These are phyloP conservation scores for Protomyctophum bolini DNA, from an alignment of 2,113 vertebrate species.

Conservation along the genomic window DNA sequence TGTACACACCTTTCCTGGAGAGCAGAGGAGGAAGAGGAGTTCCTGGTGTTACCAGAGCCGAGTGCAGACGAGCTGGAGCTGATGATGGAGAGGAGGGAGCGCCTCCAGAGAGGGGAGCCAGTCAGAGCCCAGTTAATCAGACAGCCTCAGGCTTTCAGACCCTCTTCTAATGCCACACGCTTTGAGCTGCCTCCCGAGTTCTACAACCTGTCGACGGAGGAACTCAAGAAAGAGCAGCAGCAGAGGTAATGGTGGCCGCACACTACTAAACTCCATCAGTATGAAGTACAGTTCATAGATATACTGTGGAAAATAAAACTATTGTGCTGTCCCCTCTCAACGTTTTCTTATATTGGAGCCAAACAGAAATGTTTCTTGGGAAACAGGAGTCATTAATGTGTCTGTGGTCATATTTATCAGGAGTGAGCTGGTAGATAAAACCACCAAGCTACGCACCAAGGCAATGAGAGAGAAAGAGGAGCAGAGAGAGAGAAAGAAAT, in stretches of 20 bases:
- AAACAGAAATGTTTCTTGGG: not conserved
- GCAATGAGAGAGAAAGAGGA: slow-evolving; percentile 94
- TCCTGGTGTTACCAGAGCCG: slow-evolving; percentile 83
- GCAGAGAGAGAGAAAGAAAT: slow-evolving; percentile 87
- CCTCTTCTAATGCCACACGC: slow-evolving; percentile 80
- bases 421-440: slow-evolving; percentile 86
- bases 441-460: slow-evolving; percentile 87
- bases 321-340: too few species aligned
- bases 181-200: slow-evolving; percentile 91
- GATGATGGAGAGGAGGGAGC: slow-evolving; percentile 80
- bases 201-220: slow-evolving; percentile 87
- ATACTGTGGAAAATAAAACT: too few species aligned
- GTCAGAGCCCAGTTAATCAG: slow-evolving; percentile 85
- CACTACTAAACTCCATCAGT: too few species aligned
- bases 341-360: too few species aligned
- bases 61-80: slow-evolving; percentile 73
- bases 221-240: slow-evolving; percentile 86
- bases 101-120: slow-evolving; percentile 83
- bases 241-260: slow-evolving; percentile 73
- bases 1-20: slow-evolving; percentile 10
- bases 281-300: too few species aligned
- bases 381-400: not conserved
- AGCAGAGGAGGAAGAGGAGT: slow-evolving; percentile 85
- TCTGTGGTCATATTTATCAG: slow-evolving; percentile 60
- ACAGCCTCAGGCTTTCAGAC: slow-evolving; percentile 80